Percentiles rank a stretch among this genome's conserved stretches.
Conservation (phyloP, 2,888 invertebrate species). For the Rhingia rostrata region DNA sequence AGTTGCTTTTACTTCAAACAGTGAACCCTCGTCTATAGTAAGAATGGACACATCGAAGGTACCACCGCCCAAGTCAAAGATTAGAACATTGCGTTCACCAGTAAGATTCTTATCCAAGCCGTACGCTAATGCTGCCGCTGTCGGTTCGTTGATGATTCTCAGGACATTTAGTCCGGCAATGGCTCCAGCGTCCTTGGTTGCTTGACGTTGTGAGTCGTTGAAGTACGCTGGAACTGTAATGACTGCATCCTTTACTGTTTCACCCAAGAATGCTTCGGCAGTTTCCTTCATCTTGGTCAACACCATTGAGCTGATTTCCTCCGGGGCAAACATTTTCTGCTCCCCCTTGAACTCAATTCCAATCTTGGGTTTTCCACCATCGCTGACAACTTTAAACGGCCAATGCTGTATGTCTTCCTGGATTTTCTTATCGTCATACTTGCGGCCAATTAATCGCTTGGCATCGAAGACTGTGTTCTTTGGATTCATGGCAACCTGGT, state of each 20-base stretch:
- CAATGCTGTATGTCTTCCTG: slow-evolving; percentile 98
- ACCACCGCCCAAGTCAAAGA: slow-evolving; percentile 86
- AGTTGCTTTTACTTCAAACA: slow-evolving; percentile 97
- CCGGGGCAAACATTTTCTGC: slow-evolving; percentile 93
- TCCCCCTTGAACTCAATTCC: slow-evolving; percentile 94
- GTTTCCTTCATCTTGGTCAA: slow-evolving; percentile 96
- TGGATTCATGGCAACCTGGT: slow-evolving; percentile 94
- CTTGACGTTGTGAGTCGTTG: slow-evolving; percentile 94
- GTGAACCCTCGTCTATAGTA: slow-evolving; percentile 93
- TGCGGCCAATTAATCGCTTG: slow-evolving; percentile 95
- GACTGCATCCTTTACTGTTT: slow-evolving; percentile 92
- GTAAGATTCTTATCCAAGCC: slow-evolving; percentile 92
- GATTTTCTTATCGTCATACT: slow-evolving; percentile 93
- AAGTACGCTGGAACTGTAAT: slow-evolving; percentile 96
- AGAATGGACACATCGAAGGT: slow-evolving; percentile 97
- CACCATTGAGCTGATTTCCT: slow-evolving; percentile 96
- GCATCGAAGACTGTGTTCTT: slow-evolving; percentile 96
- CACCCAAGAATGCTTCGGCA: slow-evolving; percentile 94
- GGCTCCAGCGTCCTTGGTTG: slow-evolving; percentile 96
- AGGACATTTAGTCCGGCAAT: slow-evolving; percentile 95
- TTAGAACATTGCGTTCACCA: slow-evolving; percentile 90
- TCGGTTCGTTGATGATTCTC: slow-evolving; percentile 96
- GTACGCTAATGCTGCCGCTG: slow-evolving; percentile 94
- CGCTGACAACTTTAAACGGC: slow-evolving; percentile 94
- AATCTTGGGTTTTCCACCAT: slow-evolving; percentile 91